A percentile compares a stretch with the other conserved stretches of the same genome.
These are phyloP conservation scores for Arrhamphus sclerolepis DNA, from an alignment of 2,797 vertebrate genomes.

Conservation along the genomic window DNA sequence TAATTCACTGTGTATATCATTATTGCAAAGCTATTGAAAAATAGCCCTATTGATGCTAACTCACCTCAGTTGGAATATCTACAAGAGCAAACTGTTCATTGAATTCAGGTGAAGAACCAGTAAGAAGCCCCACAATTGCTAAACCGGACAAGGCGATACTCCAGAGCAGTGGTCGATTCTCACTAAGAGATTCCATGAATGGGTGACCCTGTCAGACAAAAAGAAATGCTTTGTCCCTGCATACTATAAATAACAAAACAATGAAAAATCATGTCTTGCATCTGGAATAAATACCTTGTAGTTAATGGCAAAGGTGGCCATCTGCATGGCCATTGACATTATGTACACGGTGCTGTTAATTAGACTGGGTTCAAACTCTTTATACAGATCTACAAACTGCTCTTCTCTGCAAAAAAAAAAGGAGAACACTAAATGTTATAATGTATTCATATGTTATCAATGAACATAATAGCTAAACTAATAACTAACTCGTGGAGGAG, in stretches of 20 bases:
- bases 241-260: not conserved
- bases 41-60: conserved; percentile 19
- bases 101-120: conserved; percentile 93
- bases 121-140: conserved; percentile 88
- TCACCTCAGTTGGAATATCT: conserved; percentile 93
- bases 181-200: conserved; percentile 95
- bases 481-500: no score
- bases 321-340: conserved; percentile 99
- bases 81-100: conserved; percentile 95
- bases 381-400: conserved; percentile 92
- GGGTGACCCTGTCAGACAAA: conserved; percentile 87
- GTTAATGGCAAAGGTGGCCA: conserved; percentile 99
- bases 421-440: not conserved
- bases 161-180: conserved; percentile 93
- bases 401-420: conserved; percentile 80
- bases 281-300: conserved; percentile 86
- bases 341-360: conserved; percentile 99
- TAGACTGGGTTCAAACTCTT: conserved; percentile 95
- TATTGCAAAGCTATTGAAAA: conserved; percentile 5
- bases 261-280: not conserved
- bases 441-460: conserved; percentile 6
- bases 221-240: conserved; percentile 16
- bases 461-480: not conserved
- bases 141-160: conserved; percentile 90
- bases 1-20: not conserved